phyloP scores from a whole-genome alignment of 2,113 vertebrate genomes.

The Lophura nycthemera region DNA sequence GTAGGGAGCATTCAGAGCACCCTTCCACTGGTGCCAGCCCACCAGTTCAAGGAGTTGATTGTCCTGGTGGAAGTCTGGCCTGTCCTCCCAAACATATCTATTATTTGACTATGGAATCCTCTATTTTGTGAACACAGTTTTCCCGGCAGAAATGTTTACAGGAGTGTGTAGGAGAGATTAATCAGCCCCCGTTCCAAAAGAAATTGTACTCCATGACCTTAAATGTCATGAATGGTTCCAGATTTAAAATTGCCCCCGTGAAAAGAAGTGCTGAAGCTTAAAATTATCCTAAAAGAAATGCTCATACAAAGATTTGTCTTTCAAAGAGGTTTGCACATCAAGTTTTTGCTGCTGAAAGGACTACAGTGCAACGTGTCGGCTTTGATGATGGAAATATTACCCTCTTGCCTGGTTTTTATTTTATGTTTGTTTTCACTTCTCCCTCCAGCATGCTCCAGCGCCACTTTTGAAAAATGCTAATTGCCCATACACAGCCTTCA shows the following conservation, averaged over 20 bases:
- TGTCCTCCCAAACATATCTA: not conserved
- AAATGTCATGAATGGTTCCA: not conserved
- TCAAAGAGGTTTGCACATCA: not conserved
- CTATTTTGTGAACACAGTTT: not conserved
- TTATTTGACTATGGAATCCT: not conserved
- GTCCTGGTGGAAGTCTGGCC: not conserved
- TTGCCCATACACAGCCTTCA: not conserved
- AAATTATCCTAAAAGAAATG: not conserved
- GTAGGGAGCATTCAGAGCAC: not conserved
- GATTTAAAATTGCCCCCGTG: not conserved
- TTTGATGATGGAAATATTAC: constrained; percentile 38
- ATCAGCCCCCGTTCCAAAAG: not conserved
- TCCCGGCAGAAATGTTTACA: not conserved
- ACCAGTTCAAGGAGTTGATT: not conserved
- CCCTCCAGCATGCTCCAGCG: not conserved
- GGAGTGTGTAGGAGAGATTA: not conserved
- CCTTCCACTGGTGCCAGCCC: not conserved
- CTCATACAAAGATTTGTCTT: not conserved
- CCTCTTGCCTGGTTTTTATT: constrained; percentile 21
- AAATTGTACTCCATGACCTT: constrained; percentile 7
- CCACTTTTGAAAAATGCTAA: not conserved
- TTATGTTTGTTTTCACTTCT: constrained; percentile 50
- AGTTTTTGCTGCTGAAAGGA: constrained; percentile 10
- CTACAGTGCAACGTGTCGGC: not conserved
- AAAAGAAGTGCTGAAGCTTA: constrained; percentile 4